Conservation (phyloP, 2,113 vertebrate genomes). For the Tetrao urogallus region DNA sequence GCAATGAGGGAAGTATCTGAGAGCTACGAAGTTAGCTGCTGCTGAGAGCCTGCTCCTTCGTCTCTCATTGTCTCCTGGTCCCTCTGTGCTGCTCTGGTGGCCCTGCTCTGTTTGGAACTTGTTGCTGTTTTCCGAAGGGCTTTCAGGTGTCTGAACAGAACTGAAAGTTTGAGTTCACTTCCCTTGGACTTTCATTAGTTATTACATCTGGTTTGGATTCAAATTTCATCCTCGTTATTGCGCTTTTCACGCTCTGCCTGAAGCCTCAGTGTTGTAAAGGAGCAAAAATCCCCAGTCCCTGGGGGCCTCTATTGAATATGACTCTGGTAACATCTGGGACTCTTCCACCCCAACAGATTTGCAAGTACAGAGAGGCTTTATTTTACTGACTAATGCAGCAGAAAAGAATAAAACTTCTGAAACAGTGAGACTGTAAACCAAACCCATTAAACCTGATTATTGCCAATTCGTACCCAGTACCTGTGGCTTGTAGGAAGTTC, state of each 20-base stretch:
- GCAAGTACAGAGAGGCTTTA: not conserved
- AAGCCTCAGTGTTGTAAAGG: not conserved
- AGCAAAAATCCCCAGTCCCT: not conserved
- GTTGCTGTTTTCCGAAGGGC: not conserved
- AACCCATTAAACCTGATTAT: conserved; percentile 40
- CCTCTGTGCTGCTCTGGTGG: fast-evolving
- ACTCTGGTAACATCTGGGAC: conserved; percentile 6
- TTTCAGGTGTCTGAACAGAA: not conserved
- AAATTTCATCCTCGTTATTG: not conserved
- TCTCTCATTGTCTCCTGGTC: not conserved
- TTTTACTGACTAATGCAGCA: conserved; percentile 18
- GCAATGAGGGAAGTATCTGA: not conserved
- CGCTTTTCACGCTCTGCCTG: not conserved
- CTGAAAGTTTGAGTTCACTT: not conserved
- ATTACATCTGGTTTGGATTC: not conserved
- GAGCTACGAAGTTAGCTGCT: not conserved
- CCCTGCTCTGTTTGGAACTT: not conserved
- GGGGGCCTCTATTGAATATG: not conserved
- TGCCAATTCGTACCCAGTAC: conserved; percentile 47
- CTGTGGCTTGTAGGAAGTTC: not conserved
- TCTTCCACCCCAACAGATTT: not conserved
- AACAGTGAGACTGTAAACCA: conserved; percentile 35
- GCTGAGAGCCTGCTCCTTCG: not conserved
- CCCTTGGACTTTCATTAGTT: not conserved
- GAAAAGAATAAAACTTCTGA: conserved; percentile 12